These are phyloP conservation scores for Myotis yumanensis DNA, from an alignment of 2,113 vertebrate species.

Conservation along the genomic window DNA sequence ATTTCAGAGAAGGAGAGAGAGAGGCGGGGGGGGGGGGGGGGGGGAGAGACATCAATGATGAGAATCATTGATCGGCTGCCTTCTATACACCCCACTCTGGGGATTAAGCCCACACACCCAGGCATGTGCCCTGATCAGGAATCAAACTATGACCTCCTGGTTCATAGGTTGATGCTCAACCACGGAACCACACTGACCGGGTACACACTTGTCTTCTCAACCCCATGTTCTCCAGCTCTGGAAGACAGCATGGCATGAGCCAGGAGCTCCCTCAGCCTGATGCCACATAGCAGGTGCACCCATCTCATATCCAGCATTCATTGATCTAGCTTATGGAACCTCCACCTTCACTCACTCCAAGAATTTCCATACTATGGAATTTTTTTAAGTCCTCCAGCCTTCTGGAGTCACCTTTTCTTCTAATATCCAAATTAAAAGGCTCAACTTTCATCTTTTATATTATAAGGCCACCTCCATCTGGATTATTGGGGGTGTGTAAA, in stretches of 20 bases:
- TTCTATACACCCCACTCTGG: too few species aligned
- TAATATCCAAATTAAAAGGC: conserved; percentile 14
- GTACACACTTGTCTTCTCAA: not conserved
- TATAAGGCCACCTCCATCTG: not conserved
- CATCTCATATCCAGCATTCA: not conserved
- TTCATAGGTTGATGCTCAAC: too few species aligned
- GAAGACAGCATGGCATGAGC: not conserved
- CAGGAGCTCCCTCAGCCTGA: not conserved
- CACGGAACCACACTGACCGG: too few species aligned
- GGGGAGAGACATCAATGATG: too few species aligned
- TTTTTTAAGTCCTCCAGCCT: not conserved
- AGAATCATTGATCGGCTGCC: too few species aligned
- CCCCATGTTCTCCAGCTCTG: not conserved
- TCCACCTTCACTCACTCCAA: not conserved
- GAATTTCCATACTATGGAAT: not conserved
- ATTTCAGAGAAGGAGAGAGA: too few species aligned
- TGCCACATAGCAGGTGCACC: not conserved
- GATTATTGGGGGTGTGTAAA: not conserved
- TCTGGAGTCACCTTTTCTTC: not conserved
- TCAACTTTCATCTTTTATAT: not conserved
- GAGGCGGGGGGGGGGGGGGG: fast-evolving
- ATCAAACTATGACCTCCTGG: too few species aligned
- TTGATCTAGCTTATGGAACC: not conserved
- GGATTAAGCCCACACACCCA: too few species aligned
- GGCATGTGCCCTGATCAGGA: too few species aligned